These are phyloP conservation scores for Rhea pennata DNA, from an alignment of 2,113 vertebrate genomes.

Conservation along the genomic window DNA sequence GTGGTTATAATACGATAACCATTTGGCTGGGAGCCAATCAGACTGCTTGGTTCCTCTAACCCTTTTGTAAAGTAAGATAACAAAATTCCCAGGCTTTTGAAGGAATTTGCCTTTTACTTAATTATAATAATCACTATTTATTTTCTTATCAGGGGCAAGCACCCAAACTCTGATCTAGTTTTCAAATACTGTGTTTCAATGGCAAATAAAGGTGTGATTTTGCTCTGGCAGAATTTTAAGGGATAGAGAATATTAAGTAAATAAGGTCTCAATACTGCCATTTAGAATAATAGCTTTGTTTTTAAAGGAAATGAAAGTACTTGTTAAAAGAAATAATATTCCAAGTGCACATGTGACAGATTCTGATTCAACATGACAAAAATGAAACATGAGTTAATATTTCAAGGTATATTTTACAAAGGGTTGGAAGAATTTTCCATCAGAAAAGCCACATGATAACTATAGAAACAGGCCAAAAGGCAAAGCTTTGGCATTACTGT, in stretches of 20 bases:
- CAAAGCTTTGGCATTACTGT: neutral
- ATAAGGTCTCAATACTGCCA: neutral
- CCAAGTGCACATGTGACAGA: neutral
- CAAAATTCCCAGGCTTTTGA: neutral
- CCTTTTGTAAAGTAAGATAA: conserved; percentile 34
- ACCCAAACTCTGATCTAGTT: conserved; percentile 45
- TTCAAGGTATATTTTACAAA: neutral
- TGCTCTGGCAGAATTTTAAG: conserved; percentile 5
- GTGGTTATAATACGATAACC: conserved; percentile 34
- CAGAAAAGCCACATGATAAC: neutral
- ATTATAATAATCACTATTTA: conserved; percentile 43
- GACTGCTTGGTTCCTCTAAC: conserved; percentile 20
- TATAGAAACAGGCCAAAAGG: neutral
- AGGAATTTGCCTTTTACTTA: conserved; percentile 29
- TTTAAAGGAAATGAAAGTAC: neutral
- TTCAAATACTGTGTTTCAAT: conserved; percentile 28
- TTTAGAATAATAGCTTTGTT: neutral
- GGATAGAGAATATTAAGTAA: neutral
- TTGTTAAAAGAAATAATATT: conserved; percentile 27
- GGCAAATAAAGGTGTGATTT: neutral
- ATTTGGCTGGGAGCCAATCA: conserved; percentile 26
- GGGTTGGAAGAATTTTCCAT: neutral
- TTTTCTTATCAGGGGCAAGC: conserved; percentile 40
- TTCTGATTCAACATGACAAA: conserved; percentile 2
- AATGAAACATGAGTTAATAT: neutral